These are phyloP conservation scores for Oscheius myriophilus DNA, from an alignment of 2,888 invertebrate species.

Conservation along the genomic window DNA sequence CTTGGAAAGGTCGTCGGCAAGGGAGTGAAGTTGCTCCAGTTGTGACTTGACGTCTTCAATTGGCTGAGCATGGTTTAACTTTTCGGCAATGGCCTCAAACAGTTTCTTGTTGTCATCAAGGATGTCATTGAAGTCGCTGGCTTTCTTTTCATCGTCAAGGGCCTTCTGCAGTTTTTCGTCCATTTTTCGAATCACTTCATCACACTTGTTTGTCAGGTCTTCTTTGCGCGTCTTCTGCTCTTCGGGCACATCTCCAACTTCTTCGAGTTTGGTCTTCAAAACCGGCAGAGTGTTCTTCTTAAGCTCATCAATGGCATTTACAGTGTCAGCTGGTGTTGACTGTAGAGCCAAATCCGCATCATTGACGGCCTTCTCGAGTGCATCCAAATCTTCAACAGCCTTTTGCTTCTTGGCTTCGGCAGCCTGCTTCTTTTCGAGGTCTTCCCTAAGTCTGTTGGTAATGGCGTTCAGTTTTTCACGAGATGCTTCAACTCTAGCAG, in stretches of 20 bases:
- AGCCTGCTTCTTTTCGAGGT: slow-evolving; percentile 28
- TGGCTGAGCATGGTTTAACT: slow-evolving; percentile 13
- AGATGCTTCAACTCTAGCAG: slow-evolving; percentile 18
- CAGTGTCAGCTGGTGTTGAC: slow-evolving; percentile 30
- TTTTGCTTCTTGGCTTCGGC: slow-evolving; percentile 21
- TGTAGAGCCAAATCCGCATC: slow-evolving; percentile 36
- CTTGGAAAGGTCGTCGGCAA: not conserved
- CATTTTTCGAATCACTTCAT: slow-evolving; percentile 29
- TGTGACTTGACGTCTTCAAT: slow-evolving; percentile 35
- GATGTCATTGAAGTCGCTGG: slow-evolving; percentile 28
- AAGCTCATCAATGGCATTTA: slow-evolving; percentile 32
- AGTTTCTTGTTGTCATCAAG: slow-evolving; percentile 32
- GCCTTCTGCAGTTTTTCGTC: slow-evolving; percentile 37
- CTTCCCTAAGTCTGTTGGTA: slow-evolving; percentile 33
- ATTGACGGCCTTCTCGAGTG: slow-evolving; percentile 39
- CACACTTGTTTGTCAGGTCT: slow-evolving; percentile 26
- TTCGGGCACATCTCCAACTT: slow-evolving; percentile 31
- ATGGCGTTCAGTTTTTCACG: slow-evolving; percentile 13
- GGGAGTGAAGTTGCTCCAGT: slow-evolving; percentile 13
- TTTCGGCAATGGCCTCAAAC: slow-evolving; percentile 28
- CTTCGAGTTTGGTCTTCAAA: slow-evolving; percentile 27
- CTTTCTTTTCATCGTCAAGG: slow-evolving; percentile 33
- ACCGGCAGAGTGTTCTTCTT: slow-evolving; percentile 29
- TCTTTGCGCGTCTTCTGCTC: slow-evolving; percentile 40
- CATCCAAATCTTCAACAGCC: slow-evolving; percentile 39